These are phyloP conservation scores for Campylomormyrus tamandua DNA, from an alignment of 2,113 vertebrate genomes.

Conservation along the genomic window DNA sequence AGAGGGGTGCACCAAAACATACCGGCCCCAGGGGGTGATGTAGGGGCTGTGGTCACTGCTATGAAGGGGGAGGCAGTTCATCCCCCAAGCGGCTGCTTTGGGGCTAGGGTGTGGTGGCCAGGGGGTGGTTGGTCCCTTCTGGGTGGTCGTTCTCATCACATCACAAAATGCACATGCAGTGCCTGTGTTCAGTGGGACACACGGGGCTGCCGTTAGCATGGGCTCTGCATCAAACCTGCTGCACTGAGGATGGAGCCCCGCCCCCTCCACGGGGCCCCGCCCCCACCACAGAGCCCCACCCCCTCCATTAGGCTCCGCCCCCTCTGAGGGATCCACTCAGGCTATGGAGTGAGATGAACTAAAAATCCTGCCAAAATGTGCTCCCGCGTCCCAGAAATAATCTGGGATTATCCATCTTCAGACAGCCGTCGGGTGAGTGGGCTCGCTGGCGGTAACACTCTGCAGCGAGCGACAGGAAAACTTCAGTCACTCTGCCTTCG, in stretches of 20 bases:
- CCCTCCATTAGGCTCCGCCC: neutral
- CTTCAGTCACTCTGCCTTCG: neutral
- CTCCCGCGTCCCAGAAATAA: slow-evolving; percentile 14
- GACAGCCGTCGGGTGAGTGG: neutral
- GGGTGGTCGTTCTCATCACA: neutral
- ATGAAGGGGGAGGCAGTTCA: neutral
- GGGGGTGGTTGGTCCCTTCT: too few species aligned
- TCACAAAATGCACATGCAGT: neutral
- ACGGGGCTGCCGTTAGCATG: neutral
- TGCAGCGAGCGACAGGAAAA: neutral
- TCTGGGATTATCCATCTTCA: slow-evolving; percentile 20
- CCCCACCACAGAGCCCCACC: neutral
- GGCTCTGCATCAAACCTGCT: neutral
- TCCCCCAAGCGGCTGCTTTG: neutral
- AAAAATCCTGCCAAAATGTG: slow-evolving; percentile 12
- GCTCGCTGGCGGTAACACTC: neutral
- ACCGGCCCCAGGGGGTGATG: neutral
- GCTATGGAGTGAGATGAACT: slow-evolving; percentile 7
- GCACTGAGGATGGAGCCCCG: slow-evolving; percentile 6
- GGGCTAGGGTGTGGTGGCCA: neutral
- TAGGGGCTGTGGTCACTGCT: neutral
- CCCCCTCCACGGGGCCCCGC: neutral
- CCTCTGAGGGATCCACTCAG: slow-evolving; percentile 11
- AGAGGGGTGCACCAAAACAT: neutral
- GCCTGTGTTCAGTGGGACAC: neutral